phyloP scores from a whole-genome alignment of 2,888 invertebrate genomes.

The Philopedon plagiatum region DNA sequence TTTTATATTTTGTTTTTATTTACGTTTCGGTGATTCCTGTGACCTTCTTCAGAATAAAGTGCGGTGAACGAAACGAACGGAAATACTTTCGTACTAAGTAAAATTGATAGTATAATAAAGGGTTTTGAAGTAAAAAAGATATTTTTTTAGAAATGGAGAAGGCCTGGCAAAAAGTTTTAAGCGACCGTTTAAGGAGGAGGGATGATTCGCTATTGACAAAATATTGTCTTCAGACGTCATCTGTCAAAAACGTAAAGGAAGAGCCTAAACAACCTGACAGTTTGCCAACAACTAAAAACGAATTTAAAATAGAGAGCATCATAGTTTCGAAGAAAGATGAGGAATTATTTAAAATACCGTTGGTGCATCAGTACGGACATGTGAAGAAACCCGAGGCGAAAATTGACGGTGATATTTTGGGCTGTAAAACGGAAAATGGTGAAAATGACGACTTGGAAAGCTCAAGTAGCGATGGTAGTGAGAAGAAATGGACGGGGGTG shows the following conservation, averaged over 20 bases:
- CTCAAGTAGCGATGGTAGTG: slow-evolving; percentile 40
- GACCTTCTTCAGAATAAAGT: no score
- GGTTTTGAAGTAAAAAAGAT: no score
- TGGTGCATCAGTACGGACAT: slow-evolving; percentile 26
- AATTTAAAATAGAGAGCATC: not conserved
- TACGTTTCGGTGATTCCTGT: no score
- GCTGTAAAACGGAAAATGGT: slow-evolving; percentile 15
- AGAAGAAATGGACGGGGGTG: slow-evolving; percentile 70
- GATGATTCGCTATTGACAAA: slow-evolving; percentile 69
- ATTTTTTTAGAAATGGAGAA: slow-evolving; percentile 70
- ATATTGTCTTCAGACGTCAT: slow-evolving; percentile 57
- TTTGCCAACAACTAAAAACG: slow-evolving; percentile 15
- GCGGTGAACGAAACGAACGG: no score
- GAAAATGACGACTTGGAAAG: slow-evolving; percentile 41
- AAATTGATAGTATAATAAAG: no score
- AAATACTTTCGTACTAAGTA: no score
- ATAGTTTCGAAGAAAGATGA: slow-evolving; percentile 6
- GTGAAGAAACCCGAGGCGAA: not conserved
- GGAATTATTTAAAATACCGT: slow-evolving; percentile 35
- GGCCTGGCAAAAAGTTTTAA: slow-evolving; percentile 76
- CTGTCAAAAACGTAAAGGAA: slow-evolving; percentile 58
- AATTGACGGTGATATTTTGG: not conserved
- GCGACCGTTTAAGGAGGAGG: slow-evolving; percentile 75
- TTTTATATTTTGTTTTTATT: no score
- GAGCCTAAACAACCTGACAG: slow-evolving; percentile 64